Evolutionary conservation across 2,888 invertebrate species (phyloP).

Genomic region (Hartigia nigra): DNA sequence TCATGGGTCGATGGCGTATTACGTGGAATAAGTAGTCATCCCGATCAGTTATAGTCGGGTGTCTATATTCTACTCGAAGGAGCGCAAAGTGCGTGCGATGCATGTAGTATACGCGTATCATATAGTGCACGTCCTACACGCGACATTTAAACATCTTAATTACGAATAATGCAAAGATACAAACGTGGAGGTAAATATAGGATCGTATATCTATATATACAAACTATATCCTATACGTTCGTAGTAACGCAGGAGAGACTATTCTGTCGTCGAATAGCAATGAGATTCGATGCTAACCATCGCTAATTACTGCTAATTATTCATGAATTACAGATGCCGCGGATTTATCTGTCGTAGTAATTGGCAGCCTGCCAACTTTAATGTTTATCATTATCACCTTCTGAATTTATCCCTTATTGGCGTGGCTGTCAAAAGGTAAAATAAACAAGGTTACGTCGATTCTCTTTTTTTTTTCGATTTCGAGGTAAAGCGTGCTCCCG

Average conservation of each 20-base stretch:
- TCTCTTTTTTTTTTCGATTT: not conserved
- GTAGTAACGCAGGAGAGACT: not conserved
- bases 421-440: not conserved
- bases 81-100: not conserved
- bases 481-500: not conserved
- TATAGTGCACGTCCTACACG: slow-evolving; percentile 19
- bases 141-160: slow-evolving; percentile 33
- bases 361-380: not conserved
- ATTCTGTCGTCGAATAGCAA: not conserved
- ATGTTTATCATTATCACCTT: not conserved
- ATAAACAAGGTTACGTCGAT: not conserved
- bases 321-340: not conserved
- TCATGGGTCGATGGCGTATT: not conserved
- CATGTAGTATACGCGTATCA: not conserved
- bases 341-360: not conserved
- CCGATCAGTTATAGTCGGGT: not conserved
- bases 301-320: not conserved
- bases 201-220: not conserved
- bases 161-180: slow-evolving; percentile 4
- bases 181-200: not conserved
- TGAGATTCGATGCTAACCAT: not conserved
- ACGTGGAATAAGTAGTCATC: not conserved
- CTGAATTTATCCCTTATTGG: not conserved
- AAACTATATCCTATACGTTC: not conserved
- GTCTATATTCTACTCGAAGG: not conserved